Evolutionary conservation across 2,888 invertebrate species (phyloP), one percentile per base, ranked within the genome.

Genomic region (Aproaerema taeniolella): DNA sequence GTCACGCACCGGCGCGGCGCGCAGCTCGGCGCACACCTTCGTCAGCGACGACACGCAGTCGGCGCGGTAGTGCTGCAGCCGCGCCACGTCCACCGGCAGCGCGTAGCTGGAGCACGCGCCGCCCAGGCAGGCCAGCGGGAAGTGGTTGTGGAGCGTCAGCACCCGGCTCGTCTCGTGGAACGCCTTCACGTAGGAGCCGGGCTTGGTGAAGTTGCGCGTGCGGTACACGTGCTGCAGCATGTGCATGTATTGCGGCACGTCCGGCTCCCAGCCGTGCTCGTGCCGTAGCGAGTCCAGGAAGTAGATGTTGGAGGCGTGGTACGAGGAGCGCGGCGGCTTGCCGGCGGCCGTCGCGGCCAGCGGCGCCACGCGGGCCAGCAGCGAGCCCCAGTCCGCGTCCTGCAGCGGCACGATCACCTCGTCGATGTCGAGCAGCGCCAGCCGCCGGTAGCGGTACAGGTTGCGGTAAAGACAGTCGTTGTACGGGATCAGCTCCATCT

Each of bases 401-500:
- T 91, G 89, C 53, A 93, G 85, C 5, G 97, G 97, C 91, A 98
- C 95, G 55, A 98, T 96, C 40, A 97, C 94, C 79, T 98, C 98
- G 79, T 98, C 98, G 50, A 96, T 94, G 72, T 98, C 98, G 38
- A 97, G 87, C 43, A 98, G 86, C n/a, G 95, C 95, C 39, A 97
- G 92, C 80, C 95, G 96, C 49, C 94, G 91, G 77, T 97, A 97
- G 50, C 92, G 89, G 72, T 96, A 95, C 87, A 97, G 91, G 69
- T 97, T 94, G 69, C 95, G 93, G 83, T 97, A 97, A 39, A 98
- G 89, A 66, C 98, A 98, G 76, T 98, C 98, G 76, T 98, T 98
- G 88, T 98, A 98, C 8, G 97, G 97, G 56, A 98, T 95, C 44
- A 98, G 89, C 79, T 98, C 98, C 82, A 97, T 96, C 73, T 97